These are phyloP conservation scores for Chauna torquata DNA, from an alignment of 2,113 vertebrate genomes.

Conservation along the genomic window DNA sequence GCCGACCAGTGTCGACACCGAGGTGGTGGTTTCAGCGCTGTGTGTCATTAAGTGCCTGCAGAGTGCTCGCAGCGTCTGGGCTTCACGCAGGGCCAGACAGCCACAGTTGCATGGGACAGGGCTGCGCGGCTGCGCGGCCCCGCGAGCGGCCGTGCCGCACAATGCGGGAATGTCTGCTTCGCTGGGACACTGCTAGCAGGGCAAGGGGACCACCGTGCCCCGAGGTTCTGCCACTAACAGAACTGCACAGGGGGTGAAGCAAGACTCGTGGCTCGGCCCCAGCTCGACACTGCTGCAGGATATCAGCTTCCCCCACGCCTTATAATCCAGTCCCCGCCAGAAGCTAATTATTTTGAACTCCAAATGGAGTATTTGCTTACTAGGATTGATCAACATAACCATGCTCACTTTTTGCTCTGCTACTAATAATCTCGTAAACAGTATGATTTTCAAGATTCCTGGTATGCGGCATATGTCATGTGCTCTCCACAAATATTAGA, in stretches of 20 bases:
- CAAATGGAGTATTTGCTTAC: neutral
- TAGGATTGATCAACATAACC: neutral
- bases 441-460: neutral
- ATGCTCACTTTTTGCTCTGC: neutral
- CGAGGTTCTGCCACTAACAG: neutral
- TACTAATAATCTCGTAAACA: neutral
- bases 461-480: neutral
- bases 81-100: neutral
- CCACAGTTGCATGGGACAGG: neutral
- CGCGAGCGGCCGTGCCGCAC: neutral
- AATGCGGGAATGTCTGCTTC: neutral
- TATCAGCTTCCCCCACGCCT: neutral
- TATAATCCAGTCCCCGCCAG: neutral
- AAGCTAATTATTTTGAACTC: neutral
- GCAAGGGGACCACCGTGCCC: neutral
- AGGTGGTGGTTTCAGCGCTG: neutral
- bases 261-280: neutral
- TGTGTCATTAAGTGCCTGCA: neutral
- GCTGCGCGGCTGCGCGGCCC: neutral
- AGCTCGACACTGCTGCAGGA: neutral
- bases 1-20: neutral
- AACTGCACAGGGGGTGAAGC: neutral
- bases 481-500: slow-evolving; percentile 26
- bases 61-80: neutral
- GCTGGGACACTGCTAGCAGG: neutral